Evolutionary conservation across 2,888 invertebrate species (phyloP), one percentile per base, ranked within the genome.

Genomic region (Agrochola macilenta): DNA sequence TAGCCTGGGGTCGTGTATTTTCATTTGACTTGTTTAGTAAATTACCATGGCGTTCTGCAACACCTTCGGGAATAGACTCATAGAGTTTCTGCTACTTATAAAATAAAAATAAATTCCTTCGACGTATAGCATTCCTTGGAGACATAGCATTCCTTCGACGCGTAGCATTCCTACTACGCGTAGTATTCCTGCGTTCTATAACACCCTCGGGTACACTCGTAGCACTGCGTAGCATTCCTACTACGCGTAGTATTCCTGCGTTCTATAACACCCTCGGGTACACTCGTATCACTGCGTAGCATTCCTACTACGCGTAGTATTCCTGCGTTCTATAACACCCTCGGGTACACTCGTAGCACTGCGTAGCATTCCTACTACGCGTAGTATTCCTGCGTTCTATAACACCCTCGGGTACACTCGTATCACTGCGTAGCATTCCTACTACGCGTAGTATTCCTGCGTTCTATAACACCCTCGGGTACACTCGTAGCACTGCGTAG

Each of bases 181-280:
- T 54, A 8, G 52, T 2, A 23, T 57, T 73, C 39, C 57, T 69
- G 30, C 30, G 14, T n/a, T 23, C 23, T 35, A 8, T 17, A n/a
- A 66, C 23, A 9, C 11, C 26, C 14, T 30, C 23, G 8, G 9
- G 9, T 23, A 35, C 60, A 39, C 26, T 23, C 23, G 39, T 74
- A 71, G 49, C 39, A 70, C 35, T 61, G 49, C 43, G 43, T 74
- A 58, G 57, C 68, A 26, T 12, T 54, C 26, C 14, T 39, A 26
- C 9, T 23, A 43, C 60, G 43, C 43, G 43, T 54, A 8, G 52
- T 2, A 23, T 57, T 73, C 39, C 57, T 69, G 30, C 30, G 14
- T n/a, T 23, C 23, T 35, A 8, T 17, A n/a, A 66, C 23, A 9
- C 11, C 26, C 14, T 30, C 23, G 8, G 9, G 9, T 23, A 35